Conservation (phyloP, 1,140 invertebrate genomes). For the Micrasema longulum region DNA sequence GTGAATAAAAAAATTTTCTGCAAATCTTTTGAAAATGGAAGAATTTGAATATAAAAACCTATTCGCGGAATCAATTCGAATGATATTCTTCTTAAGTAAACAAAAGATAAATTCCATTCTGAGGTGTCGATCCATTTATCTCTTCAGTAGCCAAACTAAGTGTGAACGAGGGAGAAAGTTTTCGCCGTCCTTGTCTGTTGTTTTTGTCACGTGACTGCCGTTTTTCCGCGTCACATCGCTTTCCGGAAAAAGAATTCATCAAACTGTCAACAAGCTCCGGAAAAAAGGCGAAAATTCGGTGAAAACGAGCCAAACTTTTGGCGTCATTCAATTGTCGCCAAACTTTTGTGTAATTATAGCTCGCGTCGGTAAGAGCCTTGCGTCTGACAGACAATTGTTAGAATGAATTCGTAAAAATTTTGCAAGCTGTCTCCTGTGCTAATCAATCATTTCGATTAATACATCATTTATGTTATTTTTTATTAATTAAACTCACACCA, state of each 20-base stretch:
- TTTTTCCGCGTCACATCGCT: slow-evolving; percentile 43
- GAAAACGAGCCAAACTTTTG: slow-evolving; percentile 12
- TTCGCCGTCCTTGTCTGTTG: slow-evolving; percentile 22
- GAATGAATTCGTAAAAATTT: slow-evolving; percentile 14
- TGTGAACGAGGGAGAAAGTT: slow-evolving; percentile 7
- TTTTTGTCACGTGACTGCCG: slow-evolving; percentile 42
- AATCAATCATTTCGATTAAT: not conserved
- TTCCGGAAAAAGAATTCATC: slow-evolving; percentile 46
- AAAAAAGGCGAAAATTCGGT: slow-evolving; percentile 17
- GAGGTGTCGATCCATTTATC: slow-evolving; percentile 26
- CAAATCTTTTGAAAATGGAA: too few relatives aligned
- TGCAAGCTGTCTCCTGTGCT: not conserved
- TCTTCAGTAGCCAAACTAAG: not conserved
- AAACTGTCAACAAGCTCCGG: slow-evolving; percentile 43
- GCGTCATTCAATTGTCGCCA: slow-evolving; percentile 35
- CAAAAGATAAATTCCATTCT: slow-evolving; percentile 34
- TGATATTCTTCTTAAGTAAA: not conserved
- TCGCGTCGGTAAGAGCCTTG: slow-evolving; percentile 7
- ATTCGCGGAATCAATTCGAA: slow-evolving; percentile 1
- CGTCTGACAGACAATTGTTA: slow-evolving; percentile 31
- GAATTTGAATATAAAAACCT: too few relatives aligned
- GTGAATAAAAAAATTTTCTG: too few relatives aligned
- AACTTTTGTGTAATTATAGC: slow-evolving; percentile 37
- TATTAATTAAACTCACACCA: too few relatives aligned
- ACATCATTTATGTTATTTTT: too few relatives aligned